Conservation (phyloP, 2,113 vertebrate species). For the Columba livia region DNA sequence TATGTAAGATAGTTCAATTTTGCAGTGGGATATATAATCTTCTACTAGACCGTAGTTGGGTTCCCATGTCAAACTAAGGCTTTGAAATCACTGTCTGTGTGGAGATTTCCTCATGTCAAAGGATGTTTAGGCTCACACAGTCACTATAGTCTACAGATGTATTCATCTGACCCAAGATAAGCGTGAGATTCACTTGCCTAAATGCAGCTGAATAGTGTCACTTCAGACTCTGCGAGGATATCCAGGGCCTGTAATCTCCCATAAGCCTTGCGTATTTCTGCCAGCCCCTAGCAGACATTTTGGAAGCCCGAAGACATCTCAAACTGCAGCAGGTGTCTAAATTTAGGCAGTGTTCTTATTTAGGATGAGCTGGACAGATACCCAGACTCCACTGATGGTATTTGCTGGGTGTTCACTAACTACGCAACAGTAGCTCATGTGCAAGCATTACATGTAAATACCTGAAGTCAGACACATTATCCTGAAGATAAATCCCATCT, state of each 20-base stretch:
- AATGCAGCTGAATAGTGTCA: not conserved
- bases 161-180: not conserved
- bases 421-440: not conserved
- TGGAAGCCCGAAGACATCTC: not conserved
- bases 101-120: not conserved
- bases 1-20: not conserved
- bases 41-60: not conserved
- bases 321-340: not conserved
- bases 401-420: not conserved
- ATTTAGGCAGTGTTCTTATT: not conserved
- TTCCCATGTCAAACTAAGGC: not conserved
- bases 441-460: not conserved
- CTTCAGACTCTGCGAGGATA: not conserved
- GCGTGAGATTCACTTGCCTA: not conserved
- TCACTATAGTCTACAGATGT: not conserved
- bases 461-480: not conserved
- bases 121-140: not conserved
- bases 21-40: not conserved
- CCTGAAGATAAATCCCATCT: not conserved
- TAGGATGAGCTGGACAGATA: not conserved
- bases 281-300: not conserved
- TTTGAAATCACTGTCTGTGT: not conserved
- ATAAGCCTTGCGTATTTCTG: not conserved
- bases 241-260: not conserved
- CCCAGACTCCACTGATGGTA: not conserved